Evolutionary conservation across 1,140 invertebrate genomes (phyloP), one percentile per base, ranked within the genome.

Genomic region (Bombus confusus): DNA sequence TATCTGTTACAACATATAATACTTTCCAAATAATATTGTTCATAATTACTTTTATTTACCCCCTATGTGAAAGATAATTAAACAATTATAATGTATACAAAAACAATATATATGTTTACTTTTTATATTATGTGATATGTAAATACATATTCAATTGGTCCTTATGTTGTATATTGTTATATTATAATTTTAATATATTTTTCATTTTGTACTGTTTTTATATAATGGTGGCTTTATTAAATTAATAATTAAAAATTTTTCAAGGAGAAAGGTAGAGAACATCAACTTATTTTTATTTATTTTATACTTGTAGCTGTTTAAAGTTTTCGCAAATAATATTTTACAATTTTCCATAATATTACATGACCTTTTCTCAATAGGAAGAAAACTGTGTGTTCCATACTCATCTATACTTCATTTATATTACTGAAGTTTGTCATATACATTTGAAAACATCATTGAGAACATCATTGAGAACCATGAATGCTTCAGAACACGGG

Each of bases 401-500:
- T 88, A 90, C 34, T 88, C 86, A 59, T 84, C 89, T 80, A 73
- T 66, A 73, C 73, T 90, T 86, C 85, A 79, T 88, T 88, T 69
- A 8, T 80, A 75, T 41, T 88, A 86, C 71, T 73, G 90, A 88
- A 88, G 86, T 41, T 88, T 41, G 31, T 83, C 87, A n/a, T 71
- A 79, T 72, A 88, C 34, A 80, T 76, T 88, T 72, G 47, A 92
- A 12, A 62, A n/a, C 59, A 62, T 62, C 57, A 28, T 47, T 47
- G 43, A 47, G 91, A 91, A 78, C 87, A 76, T 88, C 86, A 89
- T 91, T 92, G 92, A 94, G 87, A 93, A 96, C 93, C 91, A 97
- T 97, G 97, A 97, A 97, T 96, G 96, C 96, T 94, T 97, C 97
- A 93, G 97, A 97, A 96, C 97, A 97, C 96, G 97, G 97, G 97